Evolutionary conservation across 2,888 invertebrate species (phyloP), one percentile per base, ranked within the genome.

Genomic region (Euplexia lucipara): DNA sequence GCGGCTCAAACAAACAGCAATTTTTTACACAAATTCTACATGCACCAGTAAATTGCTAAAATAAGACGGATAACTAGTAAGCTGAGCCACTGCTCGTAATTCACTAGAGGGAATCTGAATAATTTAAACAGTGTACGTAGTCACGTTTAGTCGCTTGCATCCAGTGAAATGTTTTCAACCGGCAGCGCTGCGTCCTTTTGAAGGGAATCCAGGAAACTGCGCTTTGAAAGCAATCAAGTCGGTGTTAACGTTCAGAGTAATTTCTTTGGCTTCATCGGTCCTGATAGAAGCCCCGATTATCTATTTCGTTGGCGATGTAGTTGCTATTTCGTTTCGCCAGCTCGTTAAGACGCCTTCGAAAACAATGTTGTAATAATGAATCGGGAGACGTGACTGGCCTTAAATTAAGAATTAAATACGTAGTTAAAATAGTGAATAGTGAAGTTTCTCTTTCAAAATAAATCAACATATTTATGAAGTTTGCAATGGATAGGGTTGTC

Each of bases 221-320:
- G 57, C 78, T 77, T 57, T 65, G 66, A 88, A 92, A 91, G 91
- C 92, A 91, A 91, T 92, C 91, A 91, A 87, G 86, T 83, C 82
- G 85, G 88, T 89, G 89, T 89, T 90, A 90, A 90, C 88, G 90
- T 88, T 88, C 86, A 84, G 86, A 87, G 90, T 90, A 90, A 91
- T 91, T 92, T 91, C 90, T 92, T 90, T 88, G 87, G 88, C 89
- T 91, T 90, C 88, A 64, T 75, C 78, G 81, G 78, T 75, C 60
- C 69, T 76, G 82, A 85, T 84, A 79, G 82, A 72, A 57, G 75
- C 57, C 54, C 69, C 56, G 68, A 85, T 85, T 86, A 83, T 81
- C 73, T 83, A 64, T 77, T 65, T 61, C 57, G 52, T 52, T 72
- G 47, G 22, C 72, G 22, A 64, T 70, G 60, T 58, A 59, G 72